Evolutionary conservation across 2,113 vertebrate genomes (phyloP).

Genomic region (Semnornis frantzii): DNA sequence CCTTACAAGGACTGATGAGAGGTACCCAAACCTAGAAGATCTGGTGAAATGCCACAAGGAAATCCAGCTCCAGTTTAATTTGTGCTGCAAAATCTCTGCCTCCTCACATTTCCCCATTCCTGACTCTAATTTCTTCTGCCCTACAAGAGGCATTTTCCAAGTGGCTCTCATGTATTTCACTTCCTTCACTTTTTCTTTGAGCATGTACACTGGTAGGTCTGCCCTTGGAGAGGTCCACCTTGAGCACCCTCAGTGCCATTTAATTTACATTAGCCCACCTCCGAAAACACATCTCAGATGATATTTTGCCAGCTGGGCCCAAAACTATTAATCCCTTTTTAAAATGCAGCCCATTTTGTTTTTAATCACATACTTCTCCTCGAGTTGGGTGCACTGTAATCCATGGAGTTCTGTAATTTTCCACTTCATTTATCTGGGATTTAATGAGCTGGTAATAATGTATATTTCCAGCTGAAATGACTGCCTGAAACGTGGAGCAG

Average conservation of each 20-base stretch:
- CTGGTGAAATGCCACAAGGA: neutral
- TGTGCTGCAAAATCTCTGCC: neutral
- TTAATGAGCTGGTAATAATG: constrained; percentile 68
- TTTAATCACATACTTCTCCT: constrained; percentile 64
- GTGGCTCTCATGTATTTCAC: fast-evolving
- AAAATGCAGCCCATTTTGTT: constrained; percentile 27
- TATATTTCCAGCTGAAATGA: constrained; percentile 58
- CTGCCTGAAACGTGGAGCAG: constrained; percentile 40
- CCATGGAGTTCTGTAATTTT: constrained; percentile 65
- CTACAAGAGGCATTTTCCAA: too few relatives aligned
- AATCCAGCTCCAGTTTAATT: neutral
- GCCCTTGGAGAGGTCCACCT: neutral
- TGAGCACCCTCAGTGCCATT: neutral
- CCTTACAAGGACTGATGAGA: neutral
- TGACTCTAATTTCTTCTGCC: neutral
- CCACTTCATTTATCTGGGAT: constrained; percentile 57
- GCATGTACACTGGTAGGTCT: neutral
- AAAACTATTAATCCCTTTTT: constrained; percentile 45
- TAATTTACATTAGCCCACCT: neutral
- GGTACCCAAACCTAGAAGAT: neutral
- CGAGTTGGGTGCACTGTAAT: constrained; percentile 63
- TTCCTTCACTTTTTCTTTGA: neutral
- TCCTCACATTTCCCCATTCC: neutral
- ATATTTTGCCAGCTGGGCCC: constrained; percentile 30
- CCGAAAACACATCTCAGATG: neutral